Base-by-base conservation (phyloP, 2,797 vertebrate species). In the Pangasius krempfi region DNA sequence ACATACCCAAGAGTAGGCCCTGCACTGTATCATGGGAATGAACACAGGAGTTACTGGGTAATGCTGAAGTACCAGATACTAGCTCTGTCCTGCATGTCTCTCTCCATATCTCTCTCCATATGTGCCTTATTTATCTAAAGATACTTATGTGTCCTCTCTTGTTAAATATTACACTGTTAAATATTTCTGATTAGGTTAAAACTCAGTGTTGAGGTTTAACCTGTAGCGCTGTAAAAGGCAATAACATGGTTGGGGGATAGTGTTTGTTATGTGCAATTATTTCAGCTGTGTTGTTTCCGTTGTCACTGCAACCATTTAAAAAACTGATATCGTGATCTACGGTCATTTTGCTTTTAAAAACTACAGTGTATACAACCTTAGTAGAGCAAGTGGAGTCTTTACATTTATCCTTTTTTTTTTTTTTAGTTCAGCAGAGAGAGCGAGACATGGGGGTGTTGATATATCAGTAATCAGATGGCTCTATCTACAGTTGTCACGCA, bases 401-500 rank as follows among this genome's bases (percentile, higher is more conserved):
- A 79, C 22, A 27, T 89, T 64, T 87, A 85, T 89, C 86, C 66
- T n/a, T 82, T 70, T 88, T 73, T 85, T 86, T 87, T 90, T 58
- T 68, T 83, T 80, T 87, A 85, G 86, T 10, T 79, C 88, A 56
- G 62, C 33, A 18, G 52, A 83, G 80, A n/a, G 20, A 40, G 84
- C 3, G 62, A 72, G 13, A 47, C 54, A 84, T 82, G 56, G 14
- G 80, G 56, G 85, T 81, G 50, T 86, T 89, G 83, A 27, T 52
- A 0, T 94, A 92, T 95, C 91, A 88, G 92, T 90, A 94, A 78
- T 33, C 92, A 92, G 91, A 90, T 92, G 90, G 90, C 90, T 86
- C 90, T 90, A 93, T 94, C 92, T 93, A 86, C 88, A 91, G 92
- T 95, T 94, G 93, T 95, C 94, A 93, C 84, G 64, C 90, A 94